Percentiles rank a stretch among this genome's conserved stretches.
Evolutionary conservation across 2,797 vertebrate genomes (phyloP).

Genomic region (Sylvia borin): DNA sequence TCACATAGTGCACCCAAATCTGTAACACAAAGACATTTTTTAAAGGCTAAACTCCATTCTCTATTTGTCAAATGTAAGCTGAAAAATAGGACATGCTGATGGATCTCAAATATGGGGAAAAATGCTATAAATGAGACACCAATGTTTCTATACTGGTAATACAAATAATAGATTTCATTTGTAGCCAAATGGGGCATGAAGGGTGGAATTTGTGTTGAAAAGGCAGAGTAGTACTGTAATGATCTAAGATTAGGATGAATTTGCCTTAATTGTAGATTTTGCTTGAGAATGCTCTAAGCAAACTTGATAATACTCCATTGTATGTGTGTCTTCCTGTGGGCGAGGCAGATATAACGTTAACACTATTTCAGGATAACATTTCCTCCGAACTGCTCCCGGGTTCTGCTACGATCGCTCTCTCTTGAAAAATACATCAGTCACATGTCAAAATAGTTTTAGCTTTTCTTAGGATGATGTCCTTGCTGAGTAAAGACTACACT

Average conservation of each 20-base stretch:
- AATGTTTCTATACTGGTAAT: background rate
- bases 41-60: background rate
- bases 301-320: background rate
- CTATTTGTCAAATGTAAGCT: background rate
- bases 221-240: background rate
- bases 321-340: background rate
- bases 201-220: background rate
- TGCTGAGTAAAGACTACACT: background rate
- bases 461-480: background rate
- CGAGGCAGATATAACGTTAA: background rate
- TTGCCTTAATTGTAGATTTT: background rate
- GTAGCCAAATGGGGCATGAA: background rate
- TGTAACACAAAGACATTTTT: background rate
- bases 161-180: background rate
- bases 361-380: background rate
- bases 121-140: background rate
- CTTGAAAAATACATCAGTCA: background rate
- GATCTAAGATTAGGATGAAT: background rate
- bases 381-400: background rate
- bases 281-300: background rate
- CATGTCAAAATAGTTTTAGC: background rate
- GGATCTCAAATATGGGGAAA: background rate
- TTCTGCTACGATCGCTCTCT: background rate
- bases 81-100: background rate
- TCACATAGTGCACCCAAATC: accelerated